Percentiles rank a stretch among this genome's conserved stretches.
phyloP scores from a whole-genome alignment of 2,888 invertebrate species.

The Glaucopsyche alexis region DNA sequence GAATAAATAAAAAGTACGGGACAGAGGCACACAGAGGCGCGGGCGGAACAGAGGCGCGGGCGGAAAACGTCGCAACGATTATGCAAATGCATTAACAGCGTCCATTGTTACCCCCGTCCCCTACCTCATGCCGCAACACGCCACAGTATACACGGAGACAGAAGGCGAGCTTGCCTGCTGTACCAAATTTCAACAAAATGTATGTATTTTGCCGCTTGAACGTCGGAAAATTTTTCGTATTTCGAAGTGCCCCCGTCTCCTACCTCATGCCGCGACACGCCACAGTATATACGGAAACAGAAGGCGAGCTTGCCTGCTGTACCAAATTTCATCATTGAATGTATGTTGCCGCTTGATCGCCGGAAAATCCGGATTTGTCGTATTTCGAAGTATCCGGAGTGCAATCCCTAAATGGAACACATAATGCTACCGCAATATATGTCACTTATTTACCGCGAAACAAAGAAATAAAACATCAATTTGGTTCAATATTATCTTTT shows the following conservation, averaged over 20 bases:
- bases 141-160: not conserved
- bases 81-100: conserved; percentile 58
- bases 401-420: no score
- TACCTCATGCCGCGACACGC: not conserved
- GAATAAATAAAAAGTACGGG: conserved; percentile 35
- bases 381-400: no score
- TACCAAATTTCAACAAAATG: no score
- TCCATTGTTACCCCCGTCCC: conserved; percentile 48
- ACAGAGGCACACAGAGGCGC: conserved; percentile 37
- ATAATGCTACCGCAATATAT: no score
- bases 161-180: not conserved
- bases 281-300: not conserved
- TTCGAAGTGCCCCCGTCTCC: conserved; percentile 37
- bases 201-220: not conserved
- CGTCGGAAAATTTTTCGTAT: no score
- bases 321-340: no score
- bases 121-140: not conserved
- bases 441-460: no score
- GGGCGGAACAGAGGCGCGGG: conserved; percentile 47
- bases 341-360: not conserved
- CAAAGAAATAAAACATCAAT: no score
- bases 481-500: no score
- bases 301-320: not conserved
- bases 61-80: conserved; percentile 53
- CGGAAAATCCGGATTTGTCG: no score